Conservation (phyloP, 1,140 invertebrate species). For the Centruroides vittatus region DNA sequence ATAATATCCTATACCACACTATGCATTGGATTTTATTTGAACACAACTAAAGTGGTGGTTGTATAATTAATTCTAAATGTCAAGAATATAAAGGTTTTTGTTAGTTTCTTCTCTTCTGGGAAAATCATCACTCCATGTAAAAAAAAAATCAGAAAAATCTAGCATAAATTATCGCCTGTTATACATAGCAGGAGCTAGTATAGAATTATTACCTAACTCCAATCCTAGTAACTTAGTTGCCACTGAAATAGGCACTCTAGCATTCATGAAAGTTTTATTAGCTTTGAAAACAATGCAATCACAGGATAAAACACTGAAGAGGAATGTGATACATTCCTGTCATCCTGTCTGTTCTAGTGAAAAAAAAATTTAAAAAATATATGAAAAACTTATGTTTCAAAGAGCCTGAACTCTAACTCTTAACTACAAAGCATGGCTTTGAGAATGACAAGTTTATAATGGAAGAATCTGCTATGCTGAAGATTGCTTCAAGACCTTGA, state of each 20-base stretch:
- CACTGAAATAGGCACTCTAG: slow-evolving; percentile 13
- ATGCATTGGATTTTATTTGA: no score
- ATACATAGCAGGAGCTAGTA: slow-evolving; percentile 16
- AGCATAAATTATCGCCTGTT: slow-evolving; percentile 16
- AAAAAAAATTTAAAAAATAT: neutral
- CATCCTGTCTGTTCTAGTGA: slow-evolving; percentile 7
- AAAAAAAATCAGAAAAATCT: slow-evolving; percentile 13
- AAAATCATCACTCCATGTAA: slow-evolving; percentile 4
- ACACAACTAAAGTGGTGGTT: no score
- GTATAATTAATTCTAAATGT: no score
- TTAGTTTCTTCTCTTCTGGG: neutral
- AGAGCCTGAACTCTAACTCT: slow-evolving; percentile 9
- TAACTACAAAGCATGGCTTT: neutral
- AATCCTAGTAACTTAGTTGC: slow-evolving; percentile 8
- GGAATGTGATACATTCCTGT: slow-evolving; percentile 10
- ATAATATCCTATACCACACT: no score
- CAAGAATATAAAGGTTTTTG: neutral
- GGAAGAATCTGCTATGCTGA: neutral
- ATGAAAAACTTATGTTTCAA: slow-evolving; percentile 10
- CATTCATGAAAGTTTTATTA: slow-evolving; percentile 15
- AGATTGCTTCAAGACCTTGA: slow-evolving; percentile 13
- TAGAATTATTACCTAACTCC: slow-evolving; percentile 13
- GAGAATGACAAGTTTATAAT: neutral
- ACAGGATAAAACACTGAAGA: slow-evolving; percentile 8
- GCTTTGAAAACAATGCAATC: slow-evolving; percentile 10